Conservation (phyloP, 1,140 invertebrate genomes). For the Venturia canescens region DNA sequence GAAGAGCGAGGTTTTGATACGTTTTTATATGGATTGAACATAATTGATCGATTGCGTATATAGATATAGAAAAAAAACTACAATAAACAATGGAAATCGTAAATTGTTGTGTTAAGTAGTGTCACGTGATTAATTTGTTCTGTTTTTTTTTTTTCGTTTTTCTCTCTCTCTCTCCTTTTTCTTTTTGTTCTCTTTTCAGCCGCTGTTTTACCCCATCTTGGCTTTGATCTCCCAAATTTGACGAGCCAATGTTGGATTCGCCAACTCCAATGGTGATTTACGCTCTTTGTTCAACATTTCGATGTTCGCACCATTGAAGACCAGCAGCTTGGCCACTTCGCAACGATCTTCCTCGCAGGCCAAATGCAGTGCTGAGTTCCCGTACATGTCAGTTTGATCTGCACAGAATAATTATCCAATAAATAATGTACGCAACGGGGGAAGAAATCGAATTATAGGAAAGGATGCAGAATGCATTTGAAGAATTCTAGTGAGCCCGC, state of each 20-base stretch:
- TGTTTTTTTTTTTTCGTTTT: not conserved
- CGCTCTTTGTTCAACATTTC: constrained; percentile 84
- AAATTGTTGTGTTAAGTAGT: constrained; percentile 24
- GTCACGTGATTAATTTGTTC: constrained; percentile 35
- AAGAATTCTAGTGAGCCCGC: too few species aligned
- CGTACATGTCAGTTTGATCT: constrained; percentile 81
- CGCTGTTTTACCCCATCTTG: constrained; percentile 9
- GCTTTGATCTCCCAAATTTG: constrained; percentile 61
- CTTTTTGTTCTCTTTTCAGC: too few species aligned
- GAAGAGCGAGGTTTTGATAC: constrained; percentile 71
- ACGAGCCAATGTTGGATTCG: constrained; percentile 72
- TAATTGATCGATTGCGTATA: constrained; percentile 66
- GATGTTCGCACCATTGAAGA: constrained; percentile 82
- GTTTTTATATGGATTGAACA: constrained; percentile 73
- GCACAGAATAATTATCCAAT: constrained; percentile 15
- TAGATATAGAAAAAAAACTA: constrained; percentile 68
- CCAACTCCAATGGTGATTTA: constrained; percentile 84
- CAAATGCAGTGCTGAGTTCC: constrained; percentile 87
- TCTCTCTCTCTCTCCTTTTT: not conserved
- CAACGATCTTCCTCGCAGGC: constrained; percentile 90
- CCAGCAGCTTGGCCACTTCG: constrained; percentile 83
- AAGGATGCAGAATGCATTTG: too few species aligned
- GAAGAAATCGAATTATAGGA: too few species aligned
- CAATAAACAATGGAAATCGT: constrained; percentile 68
- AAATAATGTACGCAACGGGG: too few species aligned